Evolutionary conservation across 2,113 vertebrate species (phyloP).

Genomic region (Orcinus orca): DNA sequence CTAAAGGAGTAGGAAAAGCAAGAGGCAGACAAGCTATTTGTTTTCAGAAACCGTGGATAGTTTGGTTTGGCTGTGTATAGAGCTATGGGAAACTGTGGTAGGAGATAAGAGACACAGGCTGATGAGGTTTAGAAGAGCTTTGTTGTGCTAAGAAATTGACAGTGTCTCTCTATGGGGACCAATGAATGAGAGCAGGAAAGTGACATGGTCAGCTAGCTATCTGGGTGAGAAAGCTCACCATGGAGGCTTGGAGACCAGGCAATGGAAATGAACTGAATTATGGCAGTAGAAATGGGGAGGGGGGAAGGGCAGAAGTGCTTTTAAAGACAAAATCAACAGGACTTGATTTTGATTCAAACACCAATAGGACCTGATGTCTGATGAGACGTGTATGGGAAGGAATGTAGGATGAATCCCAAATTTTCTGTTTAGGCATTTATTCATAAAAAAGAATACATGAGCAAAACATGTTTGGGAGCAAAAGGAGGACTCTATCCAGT

Average conservation of each 20-base stretch:
- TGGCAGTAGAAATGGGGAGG: not conserved
- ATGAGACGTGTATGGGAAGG: not conserved
- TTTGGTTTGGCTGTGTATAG: slow-evolving; percentile 12
- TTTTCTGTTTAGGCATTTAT: not conserved
- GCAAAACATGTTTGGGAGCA: not conserved
- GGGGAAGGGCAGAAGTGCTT: not conserved
- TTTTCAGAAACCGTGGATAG: slow-evolving; percentile 6
- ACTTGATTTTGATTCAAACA: slow-evolving; percentile 10
- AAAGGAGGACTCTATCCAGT: not conserved
- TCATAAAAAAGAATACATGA: not conserved
- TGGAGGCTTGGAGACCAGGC: not conserved
- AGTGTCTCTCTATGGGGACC: not conserved
- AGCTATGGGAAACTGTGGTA: not conserved
- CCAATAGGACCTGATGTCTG: not conserved
- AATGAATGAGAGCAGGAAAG: not conserved
- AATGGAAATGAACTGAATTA: not conserved
- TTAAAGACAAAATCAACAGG: not conserved
- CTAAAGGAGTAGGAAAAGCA: not conserved
- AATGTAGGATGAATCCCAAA: not conserved
- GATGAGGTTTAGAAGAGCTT: slow-evolving; percentile 17
- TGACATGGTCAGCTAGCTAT: not conserved
- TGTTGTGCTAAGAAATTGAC: slow-evolving; percentile 31
- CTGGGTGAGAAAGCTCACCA: not conserved
- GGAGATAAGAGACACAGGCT: not conserved
- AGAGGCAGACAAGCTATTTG: not conserved